phyloP scores from a whole-genome alignment of 2,888 invertebrate species.

The Cyaniris semiargus region DNA sequence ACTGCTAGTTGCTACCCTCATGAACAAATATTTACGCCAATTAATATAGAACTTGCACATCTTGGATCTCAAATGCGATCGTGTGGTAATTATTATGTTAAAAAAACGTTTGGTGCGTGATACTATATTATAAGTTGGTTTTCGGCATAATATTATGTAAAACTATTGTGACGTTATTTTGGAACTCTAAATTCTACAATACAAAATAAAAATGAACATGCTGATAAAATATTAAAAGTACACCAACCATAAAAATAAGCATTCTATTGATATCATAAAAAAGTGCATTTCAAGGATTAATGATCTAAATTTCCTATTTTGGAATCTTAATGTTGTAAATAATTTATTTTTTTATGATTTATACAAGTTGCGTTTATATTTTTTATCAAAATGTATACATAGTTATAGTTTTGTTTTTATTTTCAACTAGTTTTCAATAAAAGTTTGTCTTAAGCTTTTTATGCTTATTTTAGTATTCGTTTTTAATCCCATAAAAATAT shows the following conservation, averaged over 20 bases:
- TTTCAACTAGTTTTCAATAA: slow-evolving; percentile 43
- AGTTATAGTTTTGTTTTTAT: slow-evolving; percentile 54
- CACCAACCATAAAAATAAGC: neutral
- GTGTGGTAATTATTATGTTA: slow-evolving; percentile 44
- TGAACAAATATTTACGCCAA: neutral
- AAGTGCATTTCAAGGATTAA: slow-evolving; percentile 14
- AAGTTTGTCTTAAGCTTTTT: slow-evolving; percentile 46
- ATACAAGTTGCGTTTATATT: slow-evolving; percentile 66
- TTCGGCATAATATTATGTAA: neutral
- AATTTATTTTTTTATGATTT: slow-evolving; percentile 67
- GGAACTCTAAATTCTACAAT: neutral
- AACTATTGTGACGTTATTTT: neutral
- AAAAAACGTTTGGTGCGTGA: slow-evolving; percentile 8
- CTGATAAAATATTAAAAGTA: neutral
- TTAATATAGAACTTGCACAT: slow-evolving; percentile 43
- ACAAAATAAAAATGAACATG: neutral
- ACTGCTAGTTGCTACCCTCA: neutral
- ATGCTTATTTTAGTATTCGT: slow-evolving; percentile 31
- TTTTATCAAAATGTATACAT: slow-evolving; percentile 57
- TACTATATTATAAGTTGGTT: slow-evolving; percentile 3
- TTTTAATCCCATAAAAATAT: slow-evolving; percentile 1
- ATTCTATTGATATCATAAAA: neutral
- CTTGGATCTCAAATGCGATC: slow-evolving; percentile 66
- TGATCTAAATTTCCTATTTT: slow-evolving; percentile 5
- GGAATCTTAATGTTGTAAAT: slow-evolving; percentile 55